Evolutionary conservation across 1,140 invertebrate genomes (phyloP), one percentile per base, ranked within the genome.

Genomic region (Tetramorium alpestre): DNA sequence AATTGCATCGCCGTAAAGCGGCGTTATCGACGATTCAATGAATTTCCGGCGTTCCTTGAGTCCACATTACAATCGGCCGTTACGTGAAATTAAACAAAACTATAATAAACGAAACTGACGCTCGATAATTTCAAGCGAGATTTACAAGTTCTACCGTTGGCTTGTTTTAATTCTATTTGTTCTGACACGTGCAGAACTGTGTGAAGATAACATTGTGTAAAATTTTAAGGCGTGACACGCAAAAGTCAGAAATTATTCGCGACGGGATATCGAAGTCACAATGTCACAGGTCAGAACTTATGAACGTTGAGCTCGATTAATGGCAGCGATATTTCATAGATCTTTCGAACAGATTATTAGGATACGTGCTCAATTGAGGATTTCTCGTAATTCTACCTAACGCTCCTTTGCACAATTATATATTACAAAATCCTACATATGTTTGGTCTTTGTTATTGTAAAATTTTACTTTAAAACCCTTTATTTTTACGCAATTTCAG

Each of bases 1-100:
- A 90, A 88, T 90, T 76, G 80, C 62, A 73, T 47, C 18, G 51
- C 49, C 67, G 65, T 88, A 85, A 90, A 88, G 78, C 78, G 51
- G 44, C 78, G 54, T 84, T 90, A 87, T 62, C 73, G 49, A 65
- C 54, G 58, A 60, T 76, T 51, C 49, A 56, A 88, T 75, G 58
- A 89, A 73, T 60, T 73, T 80, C 49, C 38, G 44, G 49, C 25
- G n/a, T 64, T 49, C 54, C 28, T 49, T 60, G n/a, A 7, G 3
- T 67, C 56, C 56, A 25, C 51, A 67, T 90, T 90, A 86, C 64
- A 41, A 41, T 75, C 60, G 56, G 54, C 47, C 77, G 77, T 88
- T 88, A 58, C 8, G n/a, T 38, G 33, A 11, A 41, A 38, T 86
- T 85, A 58, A 49, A 41, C 11, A 13, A 73, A 73, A 60, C 60